Conservation (phyloP, 1,140 invertebrate species). For the Tetramorium parvispinum region DNA sequence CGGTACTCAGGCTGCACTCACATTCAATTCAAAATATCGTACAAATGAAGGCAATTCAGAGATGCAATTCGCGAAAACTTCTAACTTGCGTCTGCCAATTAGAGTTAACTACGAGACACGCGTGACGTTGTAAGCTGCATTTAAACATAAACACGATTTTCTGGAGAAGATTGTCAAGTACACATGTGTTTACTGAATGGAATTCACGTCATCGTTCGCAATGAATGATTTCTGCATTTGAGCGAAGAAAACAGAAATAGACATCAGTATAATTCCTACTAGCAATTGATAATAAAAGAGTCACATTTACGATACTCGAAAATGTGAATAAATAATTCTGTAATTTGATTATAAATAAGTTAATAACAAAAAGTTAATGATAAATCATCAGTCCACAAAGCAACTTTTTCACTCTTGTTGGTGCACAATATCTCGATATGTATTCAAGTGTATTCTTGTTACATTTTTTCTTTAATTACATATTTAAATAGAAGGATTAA, state of each 20-base stretch:
- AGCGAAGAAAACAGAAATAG: not conserved
- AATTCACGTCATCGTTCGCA: not conserved
- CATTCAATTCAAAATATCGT: conserved; percentile 42
- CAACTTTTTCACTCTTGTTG: not conserved
- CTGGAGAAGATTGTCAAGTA: conserved; percentile 15
- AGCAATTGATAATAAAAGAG: not conserved
- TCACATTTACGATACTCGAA: not conserved
- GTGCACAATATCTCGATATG: not conserved
- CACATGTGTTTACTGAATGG: not conserved
- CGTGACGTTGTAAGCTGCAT: conserved; percentile 4
- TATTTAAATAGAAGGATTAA: not conserved
- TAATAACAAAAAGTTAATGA: conserved; percentile 6
- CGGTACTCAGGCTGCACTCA: not conserved
- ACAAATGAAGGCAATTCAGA: conserved; percentile 47
- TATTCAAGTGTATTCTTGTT: not conserved
- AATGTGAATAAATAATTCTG: not conserved
- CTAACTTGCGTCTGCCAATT: conserved; percentile 47
- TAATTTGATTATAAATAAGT: not conserved
- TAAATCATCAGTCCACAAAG: not conserved
- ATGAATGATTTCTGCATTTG: not conserved
- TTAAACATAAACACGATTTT: conserved; percentile 1
- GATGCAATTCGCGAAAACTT: conserved; percentile 14
- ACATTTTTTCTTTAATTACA: not conserved
- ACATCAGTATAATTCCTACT: not conserved
- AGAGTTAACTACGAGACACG: conserved; percentile 33